Evolutionary conservation across 2,797 vertebrate genomes (phyloP), one percentile per base, ranked within the genome.

Genomic region (Platalea minor): DNA sequence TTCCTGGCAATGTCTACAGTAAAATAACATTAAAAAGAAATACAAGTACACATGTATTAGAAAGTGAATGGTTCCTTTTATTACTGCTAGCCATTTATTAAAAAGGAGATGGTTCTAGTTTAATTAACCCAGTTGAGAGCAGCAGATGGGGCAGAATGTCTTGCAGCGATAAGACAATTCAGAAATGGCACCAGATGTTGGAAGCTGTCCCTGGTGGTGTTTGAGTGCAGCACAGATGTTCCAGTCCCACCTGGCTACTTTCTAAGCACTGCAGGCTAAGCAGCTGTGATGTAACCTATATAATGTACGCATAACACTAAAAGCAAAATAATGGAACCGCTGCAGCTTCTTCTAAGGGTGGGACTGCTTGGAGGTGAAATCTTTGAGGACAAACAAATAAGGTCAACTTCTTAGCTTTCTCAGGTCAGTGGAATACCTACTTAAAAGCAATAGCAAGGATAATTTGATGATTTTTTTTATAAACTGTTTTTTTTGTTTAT

Each of bases 221-320:
- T 98, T 98, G 98, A 98, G 98, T 98, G 98, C 98, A 96, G 98
- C 99, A 98, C 99, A 99, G 99, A 99, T 99, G 99, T 99, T 98
- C 97, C 96, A 97, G 98, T 98, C 98, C 98, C 98, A 98, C 98
- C 98, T 98, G 98, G 97, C 97, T 98, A 96, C 97, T 97, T 97
- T 98, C 97, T 98, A 93, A 98, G 97, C 98, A 98, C 98, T 98
- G 98, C 97, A 96, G 98, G 97, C 98, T 96, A 97, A 98, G 98
- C 98, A 98, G 98, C 98, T 98, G 98, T 98, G 98, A 96, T 97
- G 97, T 97, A 97, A 98, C 98, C 97, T 97, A 95, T 97, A 97
- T 97, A 98, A 97, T 98, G 94, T 97, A 98, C 67, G 4, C 91
- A 97, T 89, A 98, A 97, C 97, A 97, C 97, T 98, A 97, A 98